Evolutionary conservation across 2,113 vertebrate species (phyloP).

Genomic region (Ictalurus furcatus): DNA sequence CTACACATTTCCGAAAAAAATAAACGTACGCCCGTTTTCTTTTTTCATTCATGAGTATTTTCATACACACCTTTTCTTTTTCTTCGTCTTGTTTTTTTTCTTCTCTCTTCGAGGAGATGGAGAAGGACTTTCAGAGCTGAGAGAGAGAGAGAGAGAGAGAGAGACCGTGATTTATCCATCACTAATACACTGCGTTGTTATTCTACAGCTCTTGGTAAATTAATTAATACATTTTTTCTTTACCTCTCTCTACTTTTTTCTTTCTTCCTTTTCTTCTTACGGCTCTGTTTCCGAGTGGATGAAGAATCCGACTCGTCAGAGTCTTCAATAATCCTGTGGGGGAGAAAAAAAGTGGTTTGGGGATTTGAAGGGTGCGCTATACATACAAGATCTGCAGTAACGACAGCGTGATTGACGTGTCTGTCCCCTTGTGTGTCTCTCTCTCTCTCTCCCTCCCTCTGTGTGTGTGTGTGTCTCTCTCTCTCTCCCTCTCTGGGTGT

Average conservation of each 20-base stretch:
- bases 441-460: neutral
- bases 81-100: conserved; percentile 78
- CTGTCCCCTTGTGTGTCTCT: neutral
- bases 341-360: too few relatives aligned
- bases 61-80: conserved; percentile 77
- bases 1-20: neutral
- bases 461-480: conserved; percentile 12
- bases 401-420: neutral
- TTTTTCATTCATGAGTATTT: neutral
- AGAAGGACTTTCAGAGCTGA: conserved; percentile 82
- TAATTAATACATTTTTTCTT: too few relatives aligned
- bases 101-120: conserved; percentile 77
- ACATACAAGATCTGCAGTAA: neutral
- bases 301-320: conserved; percentile 80
- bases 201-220: too few relatives aligned
- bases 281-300: conserved; percentile 78
- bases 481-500: too few relatives aligned
- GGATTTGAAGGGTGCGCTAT: neutral
- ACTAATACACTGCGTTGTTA: neutral
- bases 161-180: neutral
- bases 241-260: conserved; percentile 80
- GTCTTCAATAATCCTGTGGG: conserved; percentile 77
- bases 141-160: neutral
- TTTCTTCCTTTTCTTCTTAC: conserved; percentile 91
- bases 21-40: neutral